These are phyloP conservation scores for Champsocephalus esox DNA, from an alignment of 2,797 vertebrate genomes.

Conservation along the genomic window DNA sequence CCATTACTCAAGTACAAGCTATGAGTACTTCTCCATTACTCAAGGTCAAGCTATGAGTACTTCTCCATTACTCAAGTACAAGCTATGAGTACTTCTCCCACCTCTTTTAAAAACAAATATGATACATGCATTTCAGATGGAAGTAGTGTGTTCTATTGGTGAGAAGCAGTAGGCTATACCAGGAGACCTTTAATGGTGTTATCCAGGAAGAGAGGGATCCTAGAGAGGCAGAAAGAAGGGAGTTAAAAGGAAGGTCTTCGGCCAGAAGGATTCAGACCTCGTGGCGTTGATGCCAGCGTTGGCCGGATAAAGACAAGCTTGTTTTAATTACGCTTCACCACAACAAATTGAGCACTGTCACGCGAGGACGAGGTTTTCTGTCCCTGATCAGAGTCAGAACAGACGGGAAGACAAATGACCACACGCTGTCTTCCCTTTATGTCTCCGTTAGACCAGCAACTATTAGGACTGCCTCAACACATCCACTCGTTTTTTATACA, in stretches of 20 bases:
- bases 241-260: constrained; percentile 33
- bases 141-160: not conserved
- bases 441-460: not conserved
- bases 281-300: constrained; percentile 32
- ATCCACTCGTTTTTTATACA: not conserved
- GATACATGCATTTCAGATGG: not conserved
- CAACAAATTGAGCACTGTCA: constrained; percentile 52
- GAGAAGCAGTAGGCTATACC: too few species aligned
- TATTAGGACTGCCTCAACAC: constrained; percentile 7
- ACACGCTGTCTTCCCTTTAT: constrained; percentile 18
- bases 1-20: too few species aligned
- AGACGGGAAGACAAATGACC: constrained; percentile 45
- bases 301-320: constrained; percentile 53
- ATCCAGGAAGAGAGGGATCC: constrained; percentile 31
- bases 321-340: constrained; percentile 62
- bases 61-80: too few species aligned
- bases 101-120: too few species aligned
- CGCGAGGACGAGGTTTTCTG: constrained; percentile 32
- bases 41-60: too few species aligned
- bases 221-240: constrained; percentile 16
- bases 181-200: constrained; percentile 24
- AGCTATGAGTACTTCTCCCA: too few species aligned
- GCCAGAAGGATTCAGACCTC: constrained; percentile 50
- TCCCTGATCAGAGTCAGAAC: constrained; percentile 61
- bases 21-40: too few species aligned